phyloP scores from a whole-genome alignment of 2,888 invertebrate species.

The Apotomis betuletana region DNA sequence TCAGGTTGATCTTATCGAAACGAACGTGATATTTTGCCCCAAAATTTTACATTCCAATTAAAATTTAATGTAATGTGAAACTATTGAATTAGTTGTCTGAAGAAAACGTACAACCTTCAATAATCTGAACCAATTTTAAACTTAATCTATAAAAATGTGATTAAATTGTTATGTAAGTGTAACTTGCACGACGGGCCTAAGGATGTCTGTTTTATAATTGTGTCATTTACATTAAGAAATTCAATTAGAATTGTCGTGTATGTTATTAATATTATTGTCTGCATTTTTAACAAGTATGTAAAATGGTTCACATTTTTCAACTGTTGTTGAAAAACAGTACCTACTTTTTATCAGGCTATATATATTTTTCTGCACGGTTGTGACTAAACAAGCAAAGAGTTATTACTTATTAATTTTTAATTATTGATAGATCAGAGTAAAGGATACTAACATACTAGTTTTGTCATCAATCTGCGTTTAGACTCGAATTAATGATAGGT shows the following conservation, averaged over 20 bases:
- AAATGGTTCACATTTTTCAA: background rate
- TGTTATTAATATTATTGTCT: background rate
- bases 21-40: conserved; percentile 19
- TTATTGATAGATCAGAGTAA: conserved; percentile 12
- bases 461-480: no score
- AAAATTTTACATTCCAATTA: conserved; percentile 28
- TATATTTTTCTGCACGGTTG: conserved; percentile 35
- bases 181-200: conserved; percentile 37
- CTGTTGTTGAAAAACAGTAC: background rate
- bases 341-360: conserved; percentile 2
- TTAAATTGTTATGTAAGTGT: conserved; percentile 15
- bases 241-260: conserved; percentile 2
- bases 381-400: conserved; percentile 35
- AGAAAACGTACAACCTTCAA: no score
- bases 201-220: conserved; percentile 15
- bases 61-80: background rate
- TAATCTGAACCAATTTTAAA: background rate
- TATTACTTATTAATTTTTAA: conserved; percentile 22
- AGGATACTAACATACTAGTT: background rate
- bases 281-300: conserved; percentile 13
- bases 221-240: conserved; percentile 30
- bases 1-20: background rate
- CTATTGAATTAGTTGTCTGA: no score
- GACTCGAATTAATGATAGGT: no score
- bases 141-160: background rate